Evolutionary conservation across 1,140 invertebrate species (phyloP).

Genomic region (Antheraea pernyi): DNA sequence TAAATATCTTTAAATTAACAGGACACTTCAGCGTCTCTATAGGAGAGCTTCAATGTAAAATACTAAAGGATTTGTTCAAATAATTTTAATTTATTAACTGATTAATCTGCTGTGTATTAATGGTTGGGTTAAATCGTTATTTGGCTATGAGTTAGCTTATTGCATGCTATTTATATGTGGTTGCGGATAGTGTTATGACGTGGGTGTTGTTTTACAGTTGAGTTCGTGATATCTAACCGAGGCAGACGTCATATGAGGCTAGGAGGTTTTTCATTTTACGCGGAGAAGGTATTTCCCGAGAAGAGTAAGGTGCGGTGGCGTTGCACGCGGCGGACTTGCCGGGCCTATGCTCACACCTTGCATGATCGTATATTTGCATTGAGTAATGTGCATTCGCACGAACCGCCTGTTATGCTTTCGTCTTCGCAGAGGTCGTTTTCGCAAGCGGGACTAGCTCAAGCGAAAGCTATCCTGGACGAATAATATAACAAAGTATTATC

Average conservation of each 20-base stretch:
- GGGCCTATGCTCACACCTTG: conserved; percentile 75
- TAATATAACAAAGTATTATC: conserved; percentile 18
- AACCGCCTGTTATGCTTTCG: conserved; percentile 49
- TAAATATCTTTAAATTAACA: too few relatives aligned
- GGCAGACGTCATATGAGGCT: conserved; percentile 74
- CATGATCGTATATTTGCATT: conserved; percentile 76
- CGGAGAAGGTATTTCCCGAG: conserved; percentile 76
- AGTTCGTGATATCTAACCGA: conserved; percentile 78
- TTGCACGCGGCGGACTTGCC: conserved; percentile 75
- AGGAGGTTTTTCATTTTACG: conserved; percentile 75
- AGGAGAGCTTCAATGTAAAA: too few relatives aligned
- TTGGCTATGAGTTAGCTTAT: background rate
- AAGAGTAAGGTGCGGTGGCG: conserved; percentile 77
- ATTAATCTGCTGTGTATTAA: background rate
- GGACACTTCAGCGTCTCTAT: too few relatives aligned
- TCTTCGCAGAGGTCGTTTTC: conserved; percentile 36
- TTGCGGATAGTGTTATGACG: conserved; percentile 42
- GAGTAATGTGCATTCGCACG: conserved; percentile 74
- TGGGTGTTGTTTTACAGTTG: conserved; percentile 66
- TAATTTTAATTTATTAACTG: background rate
- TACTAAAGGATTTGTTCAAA: background rate
- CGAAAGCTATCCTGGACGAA: conserved; percentile 56
- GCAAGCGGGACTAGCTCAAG: conserved; percentile 44
- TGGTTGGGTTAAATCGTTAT: background rate
- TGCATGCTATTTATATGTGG: conserved; percentile 13